Percentiles rank a stretch among this genome's conserved stretches.
Evolutionary conservation across 92 coral and sea anemone species (phyloP).

Genomic region (Hydrozoanthus gracilis): DNA sequence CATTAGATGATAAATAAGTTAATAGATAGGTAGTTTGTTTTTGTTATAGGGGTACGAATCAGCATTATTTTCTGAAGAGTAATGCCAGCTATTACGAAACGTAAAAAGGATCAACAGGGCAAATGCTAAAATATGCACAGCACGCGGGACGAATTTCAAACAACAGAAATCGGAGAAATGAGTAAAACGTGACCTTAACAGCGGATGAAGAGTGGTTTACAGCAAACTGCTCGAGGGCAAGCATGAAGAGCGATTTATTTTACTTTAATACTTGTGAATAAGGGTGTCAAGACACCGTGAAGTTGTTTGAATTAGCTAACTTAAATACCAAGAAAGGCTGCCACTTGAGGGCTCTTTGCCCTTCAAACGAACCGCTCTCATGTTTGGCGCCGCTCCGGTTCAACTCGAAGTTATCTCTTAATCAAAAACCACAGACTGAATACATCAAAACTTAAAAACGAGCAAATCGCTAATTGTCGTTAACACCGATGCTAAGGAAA

Average conservation of each 20-base stretch:
- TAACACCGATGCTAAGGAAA: constrained; percentile 63
- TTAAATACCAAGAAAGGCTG: constrained; percentile 26
- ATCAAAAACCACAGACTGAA: constrained; percentile 35
- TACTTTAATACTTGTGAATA: constrained; percentile 34
- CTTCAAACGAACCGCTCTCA: constrained; percentile 44
- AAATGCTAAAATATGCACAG: background rate
- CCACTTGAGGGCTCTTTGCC: constrained; percentile 47
- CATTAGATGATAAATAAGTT: background rate
- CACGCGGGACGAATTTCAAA: background rate
- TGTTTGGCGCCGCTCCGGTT: constrained; percentile 35
- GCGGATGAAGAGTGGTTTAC: background rate
- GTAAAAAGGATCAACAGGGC: background rate
- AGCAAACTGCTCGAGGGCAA: constrained; percentile 25
- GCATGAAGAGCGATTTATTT: background rate
- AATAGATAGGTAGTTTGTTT: background rate
- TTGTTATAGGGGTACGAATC: background rate
- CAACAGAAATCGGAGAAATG: background rate
- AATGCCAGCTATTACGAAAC: constrained; percentile 3
- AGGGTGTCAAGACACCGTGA: constrained; percentile 42
- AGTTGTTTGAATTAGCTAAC: constrained; percentile 51
- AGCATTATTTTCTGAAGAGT: background rate
- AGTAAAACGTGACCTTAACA: background rate
- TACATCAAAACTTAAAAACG: constrained; percentile 23
- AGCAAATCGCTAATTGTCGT: constrained; percentile 48
- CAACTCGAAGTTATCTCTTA: constrained; percentile 25